Evolutionary conservation across 1,140 invertebrate genomes (phyloP).

Genomic region (Drosophila bifasciata): DNA sequence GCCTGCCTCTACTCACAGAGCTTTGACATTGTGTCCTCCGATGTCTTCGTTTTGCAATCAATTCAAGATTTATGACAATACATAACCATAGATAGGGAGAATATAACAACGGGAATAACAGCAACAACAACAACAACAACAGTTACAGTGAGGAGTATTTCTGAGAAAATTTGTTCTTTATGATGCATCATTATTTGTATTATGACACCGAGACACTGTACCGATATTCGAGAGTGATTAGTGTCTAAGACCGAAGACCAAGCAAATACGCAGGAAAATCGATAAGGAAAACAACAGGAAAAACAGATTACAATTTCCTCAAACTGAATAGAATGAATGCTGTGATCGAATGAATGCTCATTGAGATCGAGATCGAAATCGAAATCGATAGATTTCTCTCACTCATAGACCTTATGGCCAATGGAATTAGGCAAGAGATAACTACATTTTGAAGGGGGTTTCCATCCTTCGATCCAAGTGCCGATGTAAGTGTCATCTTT

Average conservation of each 20-base stretch:
- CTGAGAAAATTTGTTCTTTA: constrained; percentile 58
- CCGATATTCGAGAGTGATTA: constrained; percentile 78
- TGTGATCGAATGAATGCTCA: too few relatives aligned
- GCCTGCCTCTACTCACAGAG: background rate
- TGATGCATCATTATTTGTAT: constrained; percentile 81
- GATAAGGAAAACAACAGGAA: constrained; percentile 44
- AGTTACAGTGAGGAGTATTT: constrained; percentile 15
- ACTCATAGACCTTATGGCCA: too few relatives aligned
- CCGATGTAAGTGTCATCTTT: constrained; percentile 64
- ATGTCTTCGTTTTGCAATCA: constrained; percentile 81
- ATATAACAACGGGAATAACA: constrained; percentile 10
- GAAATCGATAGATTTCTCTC: too few relatives aligned
- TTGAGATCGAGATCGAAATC: too few relatives aligned
- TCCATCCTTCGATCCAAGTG: constrained; percentile 2
- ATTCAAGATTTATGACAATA: constrained; percentile 80
- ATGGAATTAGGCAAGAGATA: background rate
- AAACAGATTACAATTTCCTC: too few relatives aligned
- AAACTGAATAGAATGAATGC: too few relatives aligned
- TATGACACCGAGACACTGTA: constrained; percentile 67
- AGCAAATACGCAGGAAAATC: constrained; percentile 39
- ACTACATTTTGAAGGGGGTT: constrained; percentile 7
- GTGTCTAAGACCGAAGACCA: constrained; percentile 61
- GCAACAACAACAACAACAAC: background rate
- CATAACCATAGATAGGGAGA: constrained; percentile 24
- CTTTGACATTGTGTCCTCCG: constrained; percentile 58